These are phyloP conservation scores for Acleris holmiana DNA, from an alignment of 2,888 invertebrate genomes.

Conservation along the genomic window DNA sequence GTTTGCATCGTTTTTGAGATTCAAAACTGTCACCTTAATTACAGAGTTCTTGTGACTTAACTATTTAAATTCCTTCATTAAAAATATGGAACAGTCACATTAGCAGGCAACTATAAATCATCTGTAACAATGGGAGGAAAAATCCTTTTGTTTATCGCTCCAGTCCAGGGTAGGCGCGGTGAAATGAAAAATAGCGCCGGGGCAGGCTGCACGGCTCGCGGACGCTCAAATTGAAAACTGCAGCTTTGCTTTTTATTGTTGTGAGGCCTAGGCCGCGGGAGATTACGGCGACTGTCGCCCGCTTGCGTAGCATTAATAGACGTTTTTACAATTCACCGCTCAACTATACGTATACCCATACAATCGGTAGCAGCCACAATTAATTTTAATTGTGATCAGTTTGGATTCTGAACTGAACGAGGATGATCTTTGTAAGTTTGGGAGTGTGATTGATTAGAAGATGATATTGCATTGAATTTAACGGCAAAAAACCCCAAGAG, in stretches of 20 bases:
- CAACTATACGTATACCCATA: background rate
- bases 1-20: background rate
- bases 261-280: constrained; percentile 50
- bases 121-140: constrained; percentile 66
- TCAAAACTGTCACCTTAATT: no score
- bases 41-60: background rate
- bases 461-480: no score
- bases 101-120: constrained; percentile 45
- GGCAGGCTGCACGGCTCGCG: constrained; percentile 48
- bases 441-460: no score
- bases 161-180: constrained; percentile 53
- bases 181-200: constrained; percentile 72
- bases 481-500: no score
- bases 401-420: no score
- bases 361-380: constrained; percentile 13
- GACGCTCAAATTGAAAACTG: constrained; percentile 71
- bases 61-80: background rate
- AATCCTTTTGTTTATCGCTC: constrained; percentile 70
- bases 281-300: constrained; percentile 58
- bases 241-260: constrained; percentile 71
- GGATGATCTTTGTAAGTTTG: no score
- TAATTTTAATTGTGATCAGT: background rate
- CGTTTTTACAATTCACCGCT: constrained; percentile 19
- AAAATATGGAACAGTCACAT: constrained; percentile 17
- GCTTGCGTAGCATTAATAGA: constrained; percentile 14